Conservation (phyloP, 2,797 vertebrate genomes). For the Platyrinchus mystaceus region DNA sequence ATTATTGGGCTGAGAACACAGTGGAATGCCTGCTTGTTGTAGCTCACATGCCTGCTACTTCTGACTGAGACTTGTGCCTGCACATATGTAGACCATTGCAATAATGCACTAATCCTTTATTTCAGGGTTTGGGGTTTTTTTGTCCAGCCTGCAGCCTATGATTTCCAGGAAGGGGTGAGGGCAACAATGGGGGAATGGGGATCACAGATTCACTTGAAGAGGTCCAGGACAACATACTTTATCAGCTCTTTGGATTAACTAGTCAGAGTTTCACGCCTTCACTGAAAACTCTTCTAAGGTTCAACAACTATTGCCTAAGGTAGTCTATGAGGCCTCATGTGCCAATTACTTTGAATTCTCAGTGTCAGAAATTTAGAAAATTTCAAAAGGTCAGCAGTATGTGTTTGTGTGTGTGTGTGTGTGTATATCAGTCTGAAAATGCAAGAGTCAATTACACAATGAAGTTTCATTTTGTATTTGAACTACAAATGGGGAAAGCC, state of each 20-base stretch:
- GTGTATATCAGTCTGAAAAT: not conserved
- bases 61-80: not conserved
- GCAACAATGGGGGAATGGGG: not conserved
- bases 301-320: not conserved
- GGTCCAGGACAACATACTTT: not conserved
- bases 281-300: not conserved
- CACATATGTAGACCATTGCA: not conserved
- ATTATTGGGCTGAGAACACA: not conserved
- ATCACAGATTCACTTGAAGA: not conserved
- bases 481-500: not conserved
- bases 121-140: fast-evolving
- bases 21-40: not conserved
- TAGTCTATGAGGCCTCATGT: not conserved
- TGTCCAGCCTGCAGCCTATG: not conserved
- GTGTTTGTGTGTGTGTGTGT: not conserved
- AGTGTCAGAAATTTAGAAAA: not conserved
- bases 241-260: not conserved
- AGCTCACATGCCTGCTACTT: not conserved
- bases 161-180: not conserved
- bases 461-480: not conserved
- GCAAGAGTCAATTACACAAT: not conserved
- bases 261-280: not conserved
- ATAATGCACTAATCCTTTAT: not conserved
- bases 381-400: not conserved
- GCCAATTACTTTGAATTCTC: not conserved